Base-by-base conservation (phyloP, 2,888 invertebrate genomes). In the Drosophila paracracens region DNA sequence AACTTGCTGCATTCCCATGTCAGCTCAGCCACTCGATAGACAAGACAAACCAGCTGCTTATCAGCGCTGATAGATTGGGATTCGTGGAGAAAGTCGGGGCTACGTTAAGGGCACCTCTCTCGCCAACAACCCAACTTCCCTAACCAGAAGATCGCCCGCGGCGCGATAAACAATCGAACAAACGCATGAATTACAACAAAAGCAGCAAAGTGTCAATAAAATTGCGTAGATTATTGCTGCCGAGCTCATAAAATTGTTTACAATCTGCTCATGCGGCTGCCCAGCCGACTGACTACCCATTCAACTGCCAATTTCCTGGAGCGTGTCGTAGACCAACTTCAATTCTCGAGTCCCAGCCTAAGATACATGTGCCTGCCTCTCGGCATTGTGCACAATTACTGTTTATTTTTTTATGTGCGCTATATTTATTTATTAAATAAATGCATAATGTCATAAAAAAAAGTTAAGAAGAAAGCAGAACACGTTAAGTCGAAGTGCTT, bases 361-460 rank as follows among this genome's bases (percentile, higher is more conserved):
- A 71, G 67, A 70, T 54, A 60, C 74, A 70, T 52, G 52, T 70
- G 72, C 70, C 70, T 62, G 63, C 68, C 71, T 62, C 52, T 38
- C 60, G 80, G 82, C 83, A 79, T 66, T 87, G 71, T 72, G 67
- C 69, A 70, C 46, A 84, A 67, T 86, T 21, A 57, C 43, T 31
- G 18, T 43, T 57, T 83, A 77, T 57, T 59, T 35, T 65, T 59
- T 33, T 66, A 59, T 62, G 38, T 53, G 50, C 58, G 56, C 53
- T 66, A 88, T 91, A 89, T 79, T 83, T 88, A 89, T 91, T 90
- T 91, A 91, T 91, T 87, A 87, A 86, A 86, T 82, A 89, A 91
- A 89, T 85, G 85, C 91, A 91, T 87, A 89, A 82, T 46, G 72
- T 73, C n/a, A 36, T 54, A 36, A 75, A 79, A 74, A 74, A 5